These are phyloP conservation scores for Coranthus polyacanthus DNA, from an alignment of 2,797 vertebrate genomes.

Conservation along the genomic window DNA sequence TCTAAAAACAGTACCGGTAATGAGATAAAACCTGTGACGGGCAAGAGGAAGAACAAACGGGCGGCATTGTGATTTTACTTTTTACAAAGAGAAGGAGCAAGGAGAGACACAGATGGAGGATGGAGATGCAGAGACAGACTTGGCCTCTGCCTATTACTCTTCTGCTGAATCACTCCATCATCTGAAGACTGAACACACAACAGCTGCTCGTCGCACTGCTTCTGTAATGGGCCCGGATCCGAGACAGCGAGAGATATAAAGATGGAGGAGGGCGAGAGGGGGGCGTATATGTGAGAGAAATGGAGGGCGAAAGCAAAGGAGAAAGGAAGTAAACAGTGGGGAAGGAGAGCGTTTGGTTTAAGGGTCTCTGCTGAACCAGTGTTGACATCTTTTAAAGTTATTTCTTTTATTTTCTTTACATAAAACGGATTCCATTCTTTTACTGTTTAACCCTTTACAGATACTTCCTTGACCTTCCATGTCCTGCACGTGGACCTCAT, in stretches of 20 bases:
- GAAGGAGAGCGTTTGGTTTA: constrained; percentile 19
- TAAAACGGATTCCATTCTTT: no score
- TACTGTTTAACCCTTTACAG: no score
- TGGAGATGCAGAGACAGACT: constrained; percentile 47
- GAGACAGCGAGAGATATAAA: constrained; percentile 31
- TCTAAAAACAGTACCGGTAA: constrained; percentile 23
- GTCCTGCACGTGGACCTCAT: no score
- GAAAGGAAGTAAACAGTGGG: constrained; percentile 16
- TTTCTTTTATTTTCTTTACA: no score
- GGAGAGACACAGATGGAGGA: constrained; percentile 44
- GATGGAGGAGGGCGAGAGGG: constrained; percentile 20
- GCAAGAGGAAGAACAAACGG: constrained; percentile 13
- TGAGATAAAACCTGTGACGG: constrained; percentile 25
- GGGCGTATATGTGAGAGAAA: constrained; percentile 7
- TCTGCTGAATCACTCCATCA: constrained; percentile 67
- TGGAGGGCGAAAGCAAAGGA: background rate
- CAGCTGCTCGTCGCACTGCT: constrained; percentile 58
- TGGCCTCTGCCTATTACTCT: constrained; percentile 42
- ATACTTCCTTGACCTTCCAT: no score
- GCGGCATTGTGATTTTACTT: constrained; percentile 11
- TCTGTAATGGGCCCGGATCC: constrained; percentile 28
- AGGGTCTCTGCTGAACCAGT: constrained; percentile 1
- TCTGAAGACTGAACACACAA: constrained; percentile 50
- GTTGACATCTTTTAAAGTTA: constrained; percentile 1
- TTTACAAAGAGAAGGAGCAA: constrained; percentile 10